Evolutionary conservation across 2,888 invertebrate genomes (phyloP).

Genomic region (Tuberolachnus salignus): DNA sequence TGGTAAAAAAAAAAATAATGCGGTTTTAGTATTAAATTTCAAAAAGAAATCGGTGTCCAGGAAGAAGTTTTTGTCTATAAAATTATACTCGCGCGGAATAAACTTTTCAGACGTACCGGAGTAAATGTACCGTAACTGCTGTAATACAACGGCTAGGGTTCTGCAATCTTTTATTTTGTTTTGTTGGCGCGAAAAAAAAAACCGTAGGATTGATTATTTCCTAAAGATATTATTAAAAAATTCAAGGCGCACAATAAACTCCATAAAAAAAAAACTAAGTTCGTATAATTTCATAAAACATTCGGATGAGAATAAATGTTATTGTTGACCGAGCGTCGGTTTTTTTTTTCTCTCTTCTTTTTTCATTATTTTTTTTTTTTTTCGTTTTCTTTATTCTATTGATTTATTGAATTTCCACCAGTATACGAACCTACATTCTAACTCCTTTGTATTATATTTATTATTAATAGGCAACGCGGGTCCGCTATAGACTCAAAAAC

Average conservation of each 20-base stretch:
- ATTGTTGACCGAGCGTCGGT: too few relatives aligned
- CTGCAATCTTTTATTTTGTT: neutral
- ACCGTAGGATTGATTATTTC: neutral
- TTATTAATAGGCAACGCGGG: too few relatives aligned
- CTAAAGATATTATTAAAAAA: neutral
- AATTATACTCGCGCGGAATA: conserved; percentile 3
- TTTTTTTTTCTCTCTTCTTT: too few relatives aligned
- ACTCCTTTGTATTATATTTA: too few relatives aligned
- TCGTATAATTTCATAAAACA: too few relatives aligned
- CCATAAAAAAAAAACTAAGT: neutral
- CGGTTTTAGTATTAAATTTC: neutral
- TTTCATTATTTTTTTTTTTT: too few relatives aligned
- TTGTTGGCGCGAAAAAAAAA: neutral
- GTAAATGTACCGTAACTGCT: conserved; percentile 14
- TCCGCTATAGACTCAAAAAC: too few relatives aligned
- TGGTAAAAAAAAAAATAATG: neutral
- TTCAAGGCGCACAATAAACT: neutral
- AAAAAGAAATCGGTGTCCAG: conserved; percentile 14
- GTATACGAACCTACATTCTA: too few relatives aligned
- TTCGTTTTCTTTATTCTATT: too few relatives aligned
- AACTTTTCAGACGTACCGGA: neutral
- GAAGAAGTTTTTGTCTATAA: neutral
- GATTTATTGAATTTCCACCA: too few relatives aligned
- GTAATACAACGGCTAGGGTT: neutral
- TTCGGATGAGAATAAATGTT: too few relatives aligned